Conservation (phyloP, 2,797 vertebrate genomes). For the Poeciliopsis turneri region DNA sequence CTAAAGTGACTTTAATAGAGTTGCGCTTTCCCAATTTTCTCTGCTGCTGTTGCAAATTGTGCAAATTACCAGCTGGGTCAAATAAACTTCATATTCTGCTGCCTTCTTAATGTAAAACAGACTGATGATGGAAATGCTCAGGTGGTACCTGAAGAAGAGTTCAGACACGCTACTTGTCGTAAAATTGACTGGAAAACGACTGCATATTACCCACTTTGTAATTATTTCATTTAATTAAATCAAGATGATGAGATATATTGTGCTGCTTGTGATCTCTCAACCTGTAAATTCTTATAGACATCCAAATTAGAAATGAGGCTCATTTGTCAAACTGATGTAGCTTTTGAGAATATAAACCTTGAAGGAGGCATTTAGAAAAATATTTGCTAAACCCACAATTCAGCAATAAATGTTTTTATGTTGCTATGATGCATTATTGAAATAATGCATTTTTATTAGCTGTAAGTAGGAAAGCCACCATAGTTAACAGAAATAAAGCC, state of each 20-base stretch:
- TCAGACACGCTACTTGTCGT: background rate
- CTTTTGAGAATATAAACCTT: background rate
- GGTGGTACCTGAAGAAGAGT: conserved; percentile 53
- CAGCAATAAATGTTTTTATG: background rate
- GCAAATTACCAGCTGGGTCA: conserved; percentile 79
- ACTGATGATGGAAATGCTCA: conserved; percentile 67
- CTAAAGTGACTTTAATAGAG: conserved; percentile 84
- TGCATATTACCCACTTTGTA: background rate
- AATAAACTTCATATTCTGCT: conserved; percentile 80
- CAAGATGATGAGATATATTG: background rate
- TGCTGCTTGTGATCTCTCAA: background rate
- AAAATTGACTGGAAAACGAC: background rate
- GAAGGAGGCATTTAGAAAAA: background rate
- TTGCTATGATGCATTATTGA: background rate
- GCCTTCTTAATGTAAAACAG: conserved; percentile 71
- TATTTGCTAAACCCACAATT: background rate
- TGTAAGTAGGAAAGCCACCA: background rate
- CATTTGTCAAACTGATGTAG: background rate
- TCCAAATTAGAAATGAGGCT: background rate
- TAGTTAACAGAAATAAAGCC: background rate
- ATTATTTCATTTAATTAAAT: background rate
- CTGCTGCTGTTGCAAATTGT: conserved; percentile 74
- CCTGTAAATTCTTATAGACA: background rate
- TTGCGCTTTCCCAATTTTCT: conserved; percentile 82
- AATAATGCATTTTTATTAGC: background rate